Evolutionary conservation across 2,888 invertebrate genomes (phyloP).

Genomic region (Cerastis rubricosa): DNA sequence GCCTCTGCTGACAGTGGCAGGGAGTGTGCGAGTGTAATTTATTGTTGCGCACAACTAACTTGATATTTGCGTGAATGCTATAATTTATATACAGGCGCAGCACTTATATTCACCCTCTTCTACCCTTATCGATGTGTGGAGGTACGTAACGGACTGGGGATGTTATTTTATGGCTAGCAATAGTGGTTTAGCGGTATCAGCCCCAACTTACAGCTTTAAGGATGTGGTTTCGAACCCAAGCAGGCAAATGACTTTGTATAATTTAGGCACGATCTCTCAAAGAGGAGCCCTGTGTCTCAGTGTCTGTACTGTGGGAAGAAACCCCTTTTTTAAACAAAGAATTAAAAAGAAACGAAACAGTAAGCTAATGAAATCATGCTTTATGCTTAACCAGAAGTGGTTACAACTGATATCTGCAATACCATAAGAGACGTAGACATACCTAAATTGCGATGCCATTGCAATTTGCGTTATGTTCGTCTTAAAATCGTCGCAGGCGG

Average conservation of each 20-base stretch:
- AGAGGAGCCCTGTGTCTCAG: background rate
- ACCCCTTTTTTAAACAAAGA: no score
- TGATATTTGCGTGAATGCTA: conserved; percentile 52
- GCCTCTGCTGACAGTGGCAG: conserved; percentile 44
- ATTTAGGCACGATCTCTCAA: background rate
- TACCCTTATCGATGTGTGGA: conserved; percentile 10
- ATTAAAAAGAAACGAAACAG: no score
- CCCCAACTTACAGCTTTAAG: background rate
- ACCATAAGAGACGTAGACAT: no score
- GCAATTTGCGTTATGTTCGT: background rate
- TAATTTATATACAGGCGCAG: conserved; percentile 43
- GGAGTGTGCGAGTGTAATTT: conserved; percentile 46
- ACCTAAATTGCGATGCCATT: no score
- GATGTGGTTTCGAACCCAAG: background rate
- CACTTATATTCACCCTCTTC: conserved; percentile 40
- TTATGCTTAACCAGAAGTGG: no score
- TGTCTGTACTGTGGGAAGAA: background rate
- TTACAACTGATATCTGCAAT: no score
- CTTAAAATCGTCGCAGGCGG: background rate
- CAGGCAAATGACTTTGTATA: background rate
- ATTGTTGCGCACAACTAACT: conserved; percentile 51
- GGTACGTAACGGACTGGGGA: background rate
- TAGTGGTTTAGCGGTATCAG: background rate
- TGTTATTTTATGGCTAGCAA: background rate
- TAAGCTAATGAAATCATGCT: no score